A percentile compares a stretch with the other conserved stretches of the same genome.
Conservation (phyloP, 2,797 vertebrate species). For the Peromyscus melanophrys region DNA sequence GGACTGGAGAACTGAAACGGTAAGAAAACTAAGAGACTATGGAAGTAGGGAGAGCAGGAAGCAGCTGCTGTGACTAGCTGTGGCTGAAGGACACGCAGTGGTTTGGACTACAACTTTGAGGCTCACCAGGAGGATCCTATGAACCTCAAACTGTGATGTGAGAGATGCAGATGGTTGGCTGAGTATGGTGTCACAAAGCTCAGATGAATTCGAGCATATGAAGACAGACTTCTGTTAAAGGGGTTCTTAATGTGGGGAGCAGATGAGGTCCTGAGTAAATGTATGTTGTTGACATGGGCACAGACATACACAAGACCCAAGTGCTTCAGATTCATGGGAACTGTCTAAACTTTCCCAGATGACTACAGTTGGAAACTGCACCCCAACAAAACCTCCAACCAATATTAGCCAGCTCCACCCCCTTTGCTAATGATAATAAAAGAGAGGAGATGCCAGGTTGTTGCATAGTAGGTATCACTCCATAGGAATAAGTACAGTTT, state of each 20-base stretch:
- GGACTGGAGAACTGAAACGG: neutral
- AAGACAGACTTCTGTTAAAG: neutral
- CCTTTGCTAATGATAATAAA: neutral
- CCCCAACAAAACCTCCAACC: neutral
- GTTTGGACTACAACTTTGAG: neutral
- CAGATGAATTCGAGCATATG: neutral
- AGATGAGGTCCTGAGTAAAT: neutral
- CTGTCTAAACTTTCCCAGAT: neutral
- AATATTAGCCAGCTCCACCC: neutral
- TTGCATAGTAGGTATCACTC: neutral
- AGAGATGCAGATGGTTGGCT: neutral
- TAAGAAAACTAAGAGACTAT: neutral
- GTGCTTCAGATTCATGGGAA: neutral
- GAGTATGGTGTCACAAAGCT: neutral
- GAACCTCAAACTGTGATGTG: neutral
- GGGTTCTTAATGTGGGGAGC: neutral
- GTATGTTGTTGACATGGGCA: neutral
- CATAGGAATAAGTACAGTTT: too few species aligned
- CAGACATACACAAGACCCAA: neutral
- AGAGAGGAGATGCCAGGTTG: neutral
- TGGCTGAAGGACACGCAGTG: neutral
- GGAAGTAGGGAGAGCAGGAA: neutral
- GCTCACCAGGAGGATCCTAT: accelerated
- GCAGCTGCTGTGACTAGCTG: accelerated
- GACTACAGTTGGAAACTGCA: neutral